Percentiles rank a stretch among this genome's conserved stretches.
Conservation (phyloP, 2,797 vertebrate species). For the Paramormyrops hopkinsi region DNA sequence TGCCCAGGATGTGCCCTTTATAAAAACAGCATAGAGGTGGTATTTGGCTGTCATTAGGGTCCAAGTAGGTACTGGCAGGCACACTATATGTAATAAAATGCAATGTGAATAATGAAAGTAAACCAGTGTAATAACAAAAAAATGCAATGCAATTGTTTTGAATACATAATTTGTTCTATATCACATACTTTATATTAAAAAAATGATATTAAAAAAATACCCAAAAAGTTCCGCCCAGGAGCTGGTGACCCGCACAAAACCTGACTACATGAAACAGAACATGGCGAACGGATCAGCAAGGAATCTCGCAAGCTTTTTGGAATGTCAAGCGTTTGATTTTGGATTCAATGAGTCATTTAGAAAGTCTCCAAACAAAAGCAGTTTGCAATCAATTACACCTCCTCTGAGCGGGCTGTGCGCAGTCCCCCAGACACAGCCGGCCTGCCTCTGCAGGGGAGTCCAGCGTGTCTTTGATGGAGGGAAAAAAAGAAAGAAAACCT, state of each 20-base stretch:
- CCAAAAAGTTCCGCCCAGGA: background rate
- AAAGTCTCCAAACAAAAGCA: conserved; percentile 45
- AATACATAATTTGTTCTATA: background rate
- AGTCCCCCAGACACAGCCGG: conserved; percentile 31
- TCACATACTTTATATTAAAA: background rate
- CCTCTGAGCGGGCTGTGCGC: conserved; percentile 20
- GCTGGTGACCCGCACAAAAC: background rate
- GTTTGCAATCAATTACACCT: conserved; percentile 28
- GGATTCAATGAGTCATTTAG: conserved; percentile 49
- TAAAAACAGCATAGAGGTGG: background rate
- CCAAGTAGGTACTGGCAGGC: background rate
- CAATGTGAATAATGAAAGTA: background rate
- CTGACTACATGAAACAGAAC: conserved; percentile 17
- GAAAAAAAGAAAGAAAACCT: conserved; percentile 43
- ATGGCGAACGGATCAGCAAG: conserved; percentile 28
- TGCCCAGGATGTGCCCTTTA: background rate
- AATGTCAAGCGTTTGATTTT: conserved; percentile 18
- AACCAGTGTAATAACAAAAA: background rate
- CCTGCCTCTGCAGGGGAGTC: conserved; percentile 50
- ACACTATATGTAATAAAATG: background rate
- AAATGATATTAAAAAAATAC: background rate
- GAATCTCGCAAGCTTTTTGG: conserved; percentile 32
- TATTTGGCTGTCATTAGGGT: background rate
- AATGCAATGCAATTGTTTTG: background rate
- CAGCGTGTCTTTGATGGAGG: background rate